Base-by-base conservation (phyloP, 2,797 vertebrate genomes). In the Danio aesculapii region DNA sequence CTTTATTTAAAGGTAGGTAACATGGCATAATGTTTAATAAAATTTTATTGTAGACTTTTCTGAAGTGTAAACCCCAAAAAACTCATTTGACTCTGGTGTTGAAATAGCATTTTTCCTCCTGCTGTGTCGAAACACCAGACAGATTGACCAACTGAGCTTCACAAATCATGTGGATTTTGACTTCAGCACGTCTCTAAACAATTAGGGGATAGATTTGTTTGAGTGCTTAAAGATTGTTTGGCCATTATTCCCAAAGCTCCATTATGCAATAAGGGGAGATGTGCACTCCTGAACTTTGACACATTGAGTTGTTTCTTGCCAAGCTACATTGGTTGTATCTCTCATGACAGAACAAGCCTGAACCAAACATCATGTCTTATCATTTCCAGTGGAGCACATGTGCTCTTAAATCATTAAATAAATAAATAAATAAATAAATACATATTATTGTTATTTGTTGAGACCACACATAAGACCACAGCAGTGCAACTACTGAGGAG, bases 311-410 rank as follows among this genome's bases (percentile, higher is more conserved):
- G 53, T 58, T 39, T 76, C 30, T 57, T 55, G 77, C 82, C 82
- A 87, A 85, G 59, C 68, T 78, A 21, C 74, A 75, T 58, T 67
- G 71, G 82, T 68, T 70, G 44, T 8, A 79, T 50, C 77, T 73
- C 58, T 64, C 66, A 39, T 70, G 4, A 77, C 16, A 61, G 59
- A 44, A 71, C 46, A 50, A 69, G 73, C n/a, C 14, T 58, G 17
- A 66, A 68, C 41, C 68, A 80, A 69, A 50, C 17, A 30, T 30
- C 30, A 30, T 8, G 21, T 61, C 46, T 44, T 7, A 12, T 50
- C 5, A 41, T 19, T 19, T 21, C 46, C 4, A 1, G 30, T 70
- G 4, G 16, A 9, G 64, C 64, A 67, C 44, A 43, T 67, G 0
- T 77, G 6, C 52, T 30, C 43, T 47, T 8, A 8, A 30, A 30